Evolutionary conservation across 2,888 invertebrate species (phyloP), one percentile per base, ranked within the genome.

Genomic region (Ichneumon xanthorius): DNA sequence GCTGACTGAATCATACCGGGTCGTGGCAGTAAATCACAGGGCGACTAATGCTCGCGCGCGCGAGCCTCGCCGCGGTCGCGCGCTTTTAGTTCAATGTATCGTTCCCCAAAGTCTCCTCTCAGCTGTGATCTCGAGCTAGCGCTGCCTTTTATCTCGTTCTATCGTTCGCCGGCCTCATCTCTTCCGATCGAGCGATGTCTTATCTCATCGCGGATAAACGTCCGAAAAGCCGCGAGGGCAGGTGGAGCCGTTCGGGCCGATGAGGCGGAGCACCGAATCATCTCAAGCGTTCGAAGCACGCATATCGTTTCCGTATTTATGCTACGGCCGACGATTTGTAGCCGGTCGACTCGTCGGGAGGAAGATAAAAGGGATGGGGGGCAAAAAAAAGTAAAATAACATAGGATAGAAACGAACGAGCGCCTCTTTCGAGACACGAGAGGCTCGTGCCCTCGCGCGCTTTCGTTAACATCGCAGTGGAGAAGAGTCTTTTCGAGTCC

Each of bases 1-100:
- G 93, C 93, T 93, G 93, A 93, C 93, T 94, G 93, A 93, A 94
- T 94, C 93, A 93, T 93, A 92, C 92, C 92, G 91, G 90, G 77
- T 84, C 91, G 92, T 88, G 89, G 90, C 92, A 92, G 93, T 93
- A 93, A 93, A 94, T 94, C 93, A 94, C 92, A 90, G 89, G 91
- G 89, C 92, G 93, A 93, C 93, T 93, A 93, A 93, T 93, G 93
- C 92, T 91, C 92, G 90, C 88, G 85, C 87, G 89, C 90, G 90
- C 89, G 87, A 88, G 89, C 88, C 86, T 87, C 73, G 82, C 67
- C 30, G 61, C 80, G 84, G 61, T 84, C 84, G 85, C 77, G 77
- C 82, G 76, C 53, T 76, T 65, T 48, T 76, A 67, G 53, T 77
- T 67, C 67, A 77, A 77, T 40, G 55, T 77, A 77, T 53, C 26